phyloP scores from a whole-genome alignment of 1,140 invertebrate genomes.

The Cecropterus lyciades region DNA sequence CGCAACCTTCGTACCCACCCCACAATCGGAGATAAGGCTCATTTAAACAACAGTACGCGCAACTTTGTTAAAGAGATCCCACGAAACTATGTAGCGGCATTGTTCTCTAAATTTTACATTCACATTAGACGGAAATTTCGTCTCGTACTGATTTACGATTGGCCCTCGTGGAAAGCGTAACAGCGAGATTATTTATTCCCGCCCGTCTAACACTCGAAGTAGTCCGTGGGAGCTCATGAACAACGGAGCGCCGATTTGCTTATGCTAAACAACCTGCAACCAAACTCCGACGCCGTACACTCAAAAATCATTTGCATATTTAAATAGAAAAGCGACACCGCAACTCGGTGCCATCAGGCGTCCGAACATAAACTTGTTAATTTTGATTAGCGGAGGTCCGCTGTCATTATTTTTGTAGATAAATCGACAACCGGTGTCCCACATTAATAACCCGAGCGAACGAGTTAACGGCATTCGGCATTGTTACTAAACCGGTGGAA shows the following conservation, averaged over 20 bases:
- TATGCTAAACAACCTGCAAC: slow-evolving; percentile 75
- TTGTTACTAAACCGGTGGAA: slow-evolving; percentile 76
- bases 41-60: slow-evolving; percentile 65
- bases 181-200: slow-evolving; percentile 70
- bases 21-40: slow-evolving; percentile 49
- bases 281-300: slow-evolving; percentile 57
- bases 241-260: slow-evolving; percentile 65
- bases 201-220: slow-evolving; percentile 54
- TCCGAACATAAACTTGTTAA: slow-evolving; percentile 56
- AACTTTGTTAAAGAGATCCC: slow-evolving; percentile 63
- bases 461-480: slow-evolving; percentile 73
- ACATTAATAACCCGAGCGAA: slow-evolving; percentile 70
- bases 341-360: slow-evolving; percentile 43
- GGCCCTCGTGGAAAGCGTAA: slow-evolving; percentile 54
- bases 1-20: slow-evolving; percentile 41
- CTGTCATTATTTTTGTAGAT: slow-evolving; percentile 64
- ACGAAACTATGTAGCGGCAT: slow-evolving; percentile 58
- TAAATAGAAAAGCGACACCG: slow-evolving; percentile 59
- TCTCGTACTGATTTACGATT: slow-evolving; percentile 70
- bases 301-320: slow-evolving; percentile 79
- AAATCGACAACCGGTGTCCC: slow-evolving; percentile 54
- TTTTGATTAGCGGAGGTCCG: slow-evolving; percentile 52
- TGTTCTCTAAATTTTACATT: slow-evolving; percentile 75
- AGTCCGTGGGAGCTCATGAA: slow-evolving; percentile 38
- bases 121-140: slow-evolving; percentile 71